A percentile compares a stretch with the other conserved stretches of the same genome.
Evolutionary conservation across 2,797 vertebrate species (phyloP).

Genomic region (Pygocentrus nattereri): DNA sequence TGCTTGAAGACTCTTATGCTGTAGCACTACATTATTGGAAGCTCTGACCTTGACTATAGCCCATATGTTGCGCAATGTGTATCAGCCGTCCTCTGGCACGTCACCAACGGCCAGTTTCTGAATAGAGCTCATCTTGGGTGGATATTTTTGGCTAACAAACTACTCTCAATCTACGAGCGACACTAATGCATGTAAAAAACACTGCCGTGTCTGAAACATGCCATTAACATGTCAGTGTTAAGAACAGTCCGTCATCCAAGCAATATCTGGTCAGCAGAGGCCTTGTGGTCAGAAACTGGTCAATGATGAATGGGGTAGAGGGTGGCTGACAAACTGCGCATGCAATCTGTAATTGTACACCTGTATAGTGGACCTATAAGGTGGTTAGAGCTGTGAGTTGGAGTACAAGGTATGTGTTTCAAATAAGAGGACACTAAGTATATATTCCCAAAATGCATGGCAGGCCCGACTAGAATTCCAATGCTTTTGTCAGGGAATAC

Average conservation of each 20-base stretch:
- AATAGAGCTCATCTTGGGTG: background rate
- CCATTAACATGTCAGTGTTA: background rate
- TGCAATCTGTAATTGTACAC: background rate
- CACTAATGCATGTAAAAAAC: background rate
- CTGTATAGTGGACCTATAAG: background rate
- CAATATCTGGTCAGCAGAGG: too few species aligned
- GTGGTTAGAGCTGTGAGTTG: background rate
- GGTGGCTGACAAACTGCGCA: background rate
- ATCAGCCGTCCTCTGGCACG: background rate
- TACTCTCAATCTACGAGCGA: background rate
- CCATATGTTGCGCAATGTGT: background rate
- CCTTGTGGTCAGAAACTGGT: too few species aligned
- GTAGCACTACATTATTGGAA: background rate
- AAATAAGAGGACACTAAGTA: background rate
- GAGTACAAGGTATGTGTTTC: background rate
- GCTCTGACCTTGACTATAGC: background rate
- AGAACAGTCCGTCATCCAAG: too few species aligned
- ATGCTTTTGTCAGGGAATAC: conserved; percentile 3
- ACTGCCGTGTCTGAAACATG: background rate
- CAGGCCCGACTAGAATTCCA: conserved; percentile 3
- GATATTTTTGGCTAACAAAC: background rate
- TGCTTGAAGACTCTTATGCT: too few species aligned
- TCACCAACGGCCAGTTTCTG: background rate
- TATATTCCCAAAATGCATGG: conserved; percentile 18
- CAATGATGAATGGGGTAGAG: background rate